Evolutionary conservation across 2,113 vertebrate genomes (phyloP), one percentile per base, ranked within the genome.

Genomic region (Orientallactaga bullata): DNA sequence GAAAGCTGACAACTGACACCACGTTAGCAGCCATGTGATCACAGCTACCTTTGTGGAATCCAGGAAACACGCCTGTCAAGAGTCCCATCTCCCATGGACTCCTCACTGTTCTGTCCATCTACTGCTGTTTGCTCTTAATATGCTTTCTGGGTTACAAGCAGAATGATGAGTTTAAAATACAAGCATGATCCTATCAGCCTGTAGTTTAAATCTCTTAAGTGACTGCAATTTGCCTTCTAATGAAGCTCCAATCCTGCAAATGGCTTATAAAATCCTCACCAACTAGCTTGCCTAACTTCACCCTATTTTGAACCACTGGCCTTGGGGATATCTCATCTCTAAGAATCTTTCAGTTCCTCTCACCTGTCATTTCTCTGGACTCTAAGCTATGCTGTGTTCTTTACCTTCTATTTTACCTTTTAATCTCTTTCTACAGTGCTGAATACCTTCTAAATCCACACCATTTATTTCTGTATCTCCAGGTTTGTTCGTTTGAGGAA

Each of bases 141-240:
- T 28, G 12, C 79, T 92, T 94, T 92, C 55, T 60, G 76, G 65
- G 79, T 63, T 90, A 37, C 21, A 20, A 10, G 51, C 35, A 95
- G 51, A 92, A 90, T 2, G 60, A 96, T 37, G 89, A 69, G 91
- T 93, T 92, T 89, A 93, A 94, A 92, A 92, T 87, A 85, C 55
- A 84, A 95, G 95, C 81, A 13, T 84, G 39, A 94, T 94, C 65
- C 39, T n/a, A 74, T 65, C 37, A 86, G 15, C 28, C 30, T 82
- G 35, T 26, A 72, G 37, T 60, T 94, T 89, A 87, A 90, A 95
- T 93, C 26, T 65, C 61, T 78, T 90, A 88, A 87, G 55, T 89
- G 55, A 69, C 47, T 94, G 94, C 47, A 32, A 42, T 84, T 71
- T 73, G 51, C 58, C 39, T 86, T 89, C 68, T 15, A 60, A 88